phyloP scores from a whole-genome alignment of 1,140 invertebrate species.

The Reticulitermes speratus region DNA sequence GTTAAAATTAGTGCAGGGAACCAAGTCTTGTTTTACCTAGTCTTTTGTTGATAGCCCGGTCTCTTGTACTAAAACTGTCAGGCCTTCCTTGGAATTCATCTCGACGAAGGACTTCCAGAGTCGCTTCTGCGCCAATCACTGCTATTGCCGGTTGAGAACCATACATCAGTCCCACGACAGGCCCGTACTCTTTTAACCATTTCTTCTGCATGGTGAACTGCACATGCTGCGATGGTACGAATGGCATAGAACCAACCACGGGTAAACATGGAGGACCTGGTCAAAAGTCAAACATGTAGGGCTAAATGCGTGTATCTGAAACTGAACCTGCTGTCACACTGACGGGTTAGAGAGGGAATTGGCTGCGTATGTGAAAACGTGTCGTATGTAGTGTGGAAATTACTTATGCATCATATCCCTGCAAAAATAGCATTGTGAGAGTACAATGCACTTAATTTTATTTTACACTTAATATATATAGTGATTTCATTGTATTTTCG shows the following conservation, averaged over 20 bases:
- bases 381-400: too few relatives aligned
- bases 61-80: slow-evolving; percentile 53
- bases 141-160: slow-evolving; percentile 43
- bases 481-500: too few relatives aligned
- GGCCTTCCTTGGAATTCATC: slow-evolving; percentile 48
- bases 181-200: slow-evolving; percentile 46
- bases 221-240: slow-evolving; percentile 44
- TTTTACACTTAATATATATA: too few relatives aligned
- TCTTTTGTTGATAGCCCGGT: slow-evolving; percentile 62
- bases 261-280: slow-evolving; percentile 47
- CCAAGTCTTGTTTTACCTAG: slow-evolving; percentile 51
- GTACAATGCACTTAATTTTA: neutral
- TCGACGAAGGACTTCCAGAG: slow-evolving; percentile 43
- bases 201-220: slow-evolving; percentile 39
- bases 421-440: neutral
- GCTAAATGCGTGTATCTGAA: too few relatives aligned
- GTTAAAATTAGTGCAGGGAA: neutral
- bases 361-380: too few relatives aligned
- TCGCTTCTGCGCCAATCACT: slow-evolving; percentile 44
- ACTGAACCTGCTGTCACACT: too few relatives aligned
- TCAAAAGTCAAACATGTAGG: neutral
- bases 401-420: neutral
- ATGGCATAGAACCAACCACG: slow-evolving; percentile 45
- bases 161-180: slow-evolving; percentile 44
- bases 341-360: too few relatives aligned